phyloP scores from a whole-genome alignment of 1,140 invertebrate species.

The Temnothorax nylanderi region DNA sequence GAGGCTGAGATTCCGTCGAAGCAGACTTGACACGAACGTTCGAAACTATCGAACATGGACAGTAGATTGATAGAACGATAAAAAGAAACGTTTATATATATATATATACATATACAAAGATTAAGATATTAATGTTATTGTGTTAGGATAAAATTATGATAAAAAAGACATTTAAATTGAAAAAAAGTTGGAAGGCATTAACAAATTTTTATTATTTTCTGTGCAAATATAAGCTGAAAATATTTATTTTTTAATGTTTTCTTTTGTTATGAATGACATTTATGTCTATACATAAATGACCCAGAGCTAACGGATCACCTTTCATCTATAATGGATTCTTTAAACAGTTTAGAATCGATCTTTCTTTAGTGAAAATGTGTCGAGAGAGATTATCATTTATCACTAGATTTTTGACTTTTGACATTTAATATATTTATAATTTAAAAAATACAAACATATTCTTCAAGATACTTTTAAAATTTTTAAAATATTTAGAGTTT shows the following conservation, averaged over 20 bases:
- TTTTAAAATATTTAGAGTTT: not conserved
- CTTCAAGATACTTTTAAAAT: not conserved
- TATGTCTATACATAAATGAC: slow-evolving; percentile 5
- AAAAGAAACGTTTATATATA: not conserved
- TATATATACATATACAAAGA: too few relatives aligned
- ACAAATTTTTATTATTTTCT: not conserved
- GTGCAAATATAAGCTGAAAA: not conserved
- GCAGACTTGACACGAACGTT: slow-evolving; percentile 58
- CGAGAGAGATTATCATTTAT: not conserved
- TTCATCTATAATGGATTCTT: slow-evolving; percentile 7
- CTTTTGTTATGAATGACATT: not conserved
- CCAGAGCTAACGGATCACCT: not conserved
- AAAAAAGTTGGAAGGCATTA: not conserved
- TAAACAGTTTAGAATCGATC: not conserved
- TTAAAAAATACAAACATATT: not conserved
- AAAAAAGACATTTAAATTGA: not conserved
- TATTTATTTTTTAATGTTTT: not conserved
- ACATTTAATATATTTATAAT: slow-evolving; percentile 1
- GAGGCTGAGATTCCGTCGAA: slow-evolving; percentile 58
- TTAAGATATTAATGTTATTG: too few relatives aligned
- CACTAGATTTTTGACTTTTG: not conserved
- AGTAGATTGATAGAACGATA: slow-evolving; percentile 11
- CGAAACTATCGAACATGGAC: slow-evolving; percentile 61
- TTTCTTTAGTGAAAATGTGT: not conserved
- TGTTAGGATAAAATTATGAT: not conserved